Evolutionary conservation across 2,888 invertebrate species (phyloP).

Genomic region (Seira sanloemensis): DNA sequence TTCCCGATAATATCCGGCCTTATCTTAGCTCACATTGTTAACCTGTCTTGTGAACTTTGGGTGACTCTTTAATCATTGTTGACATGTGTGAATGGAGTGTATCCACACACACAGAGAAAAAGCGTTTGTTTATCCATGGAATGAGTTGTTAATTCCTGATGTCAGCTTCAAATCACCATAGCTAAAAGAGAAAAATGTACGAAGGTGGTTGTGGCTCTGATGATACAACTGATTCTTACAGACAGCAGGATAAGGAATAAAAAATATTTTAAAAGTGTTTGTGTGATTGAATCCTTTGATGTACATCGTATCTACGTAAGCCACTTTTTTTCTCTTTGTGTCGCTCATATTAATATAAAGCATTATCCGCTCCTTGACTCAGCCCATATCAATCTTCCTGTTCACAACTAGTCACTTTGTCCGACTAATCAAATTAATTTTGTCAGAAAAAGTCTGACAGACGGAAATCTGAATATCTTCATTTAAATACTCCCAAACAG

Average conservation of each 20-base stretch:
- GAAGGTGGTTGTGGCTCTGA: too few species aligned
- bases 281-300: background rate
- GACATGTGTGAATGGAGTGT: constrained; percentile 6
- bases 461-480: constrained; percentile 2
- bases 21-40: constrained; percentile 1
- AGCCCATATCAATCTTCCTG: constrained; percentile 31
- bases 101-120: too few species aligned
- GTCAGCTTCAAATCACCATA: background rate
- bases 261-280: background rate
- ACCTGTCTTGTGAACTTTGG: constrained; percentile 22
- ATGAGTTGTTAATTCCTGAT: constrained; percentile 11
- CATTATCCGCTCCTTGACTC: background rate
- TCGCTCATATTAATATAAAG: constrained; percentile 36
- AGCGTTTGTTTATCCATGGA: too few species aligned
- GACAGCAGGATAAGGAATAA: constrained; percentile 8
- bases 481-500: background rate
- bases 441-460: constrained; percentile 1
- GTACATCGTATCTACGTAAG: too few species aligned
- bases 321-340: background rate
- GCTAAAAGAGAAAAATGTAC: background rate
- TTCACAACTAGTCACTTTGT: constrained; percentile 26
- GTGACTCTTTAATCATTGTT: constrained; percentile 36
- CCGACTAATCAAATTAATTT: constrained; percentile 15
- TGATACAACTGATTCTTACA: constrained; percentile 4
- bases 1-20: background rate